Evolutionary conservation across 2,797 vertebrate genomes (phyloP).

Genomic region (Falco naumanni): DNA sequence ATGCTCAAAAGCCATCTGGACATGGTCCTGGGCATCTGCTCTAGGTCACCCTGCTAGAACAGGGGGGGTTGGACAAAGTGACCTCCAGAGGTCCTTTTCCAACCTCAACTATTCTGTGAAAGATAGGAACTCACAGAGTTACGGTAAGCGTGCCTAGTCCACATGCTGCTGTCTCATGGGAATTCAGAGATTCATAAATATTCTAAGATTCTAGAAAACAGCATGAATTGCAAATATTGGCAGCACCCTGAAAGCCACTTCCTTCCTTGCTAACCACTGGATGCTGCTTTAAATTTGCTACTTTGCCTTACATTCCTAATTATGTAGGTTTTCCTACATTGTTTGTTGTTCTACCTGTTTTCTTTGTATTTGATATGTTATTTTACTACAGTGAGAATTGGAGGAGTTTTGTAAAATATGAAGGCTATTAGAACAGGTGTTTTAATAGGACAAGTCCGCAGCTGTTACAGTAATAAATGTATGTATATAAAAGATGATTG

Average conservation of each 20-base stretch:
- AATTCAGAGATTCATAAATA: neutral
- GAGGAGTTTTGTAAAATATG: neutral
- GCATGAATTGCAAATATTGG: neutral
- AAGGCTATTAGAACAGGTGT: neutral
- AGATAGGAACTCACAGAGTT: neutral
- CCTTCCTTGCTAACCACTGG: neutral
- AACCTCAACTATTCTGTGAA: neutral
- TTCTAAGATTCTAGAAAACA: neutral
- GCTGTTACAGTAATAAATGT: neutral
- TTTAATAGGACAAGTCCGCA: neutral
- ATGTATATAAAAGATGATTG: neutral
- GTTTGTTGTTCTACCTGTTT: neutral
- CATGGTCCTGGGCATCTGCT: neutral
- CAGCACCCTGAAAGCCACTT: neutral
- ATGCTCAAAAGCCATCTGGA: neutral
- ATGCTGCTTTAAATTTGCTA: neutral
- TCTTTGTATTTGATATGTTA: neutral
- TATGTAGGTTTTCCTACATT: neutral
- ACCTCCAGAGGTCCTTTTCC: neutral
- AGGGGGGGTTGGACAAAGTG: neutral
- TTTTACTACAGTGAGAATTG: neutral
- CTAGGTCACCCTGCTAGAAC: neutral
- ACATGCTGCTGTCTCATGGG: fast-evolving
- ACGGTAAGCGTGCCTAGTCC: neutral
- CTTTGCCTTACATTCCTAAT: neutral